Percentiles rank a stretch among this genome's conserved stretches.
Evolutionary conservation across 2,888 invertebrate genomes (phyloP).

Genomic region (Orchesellides sinensis): DNA sequence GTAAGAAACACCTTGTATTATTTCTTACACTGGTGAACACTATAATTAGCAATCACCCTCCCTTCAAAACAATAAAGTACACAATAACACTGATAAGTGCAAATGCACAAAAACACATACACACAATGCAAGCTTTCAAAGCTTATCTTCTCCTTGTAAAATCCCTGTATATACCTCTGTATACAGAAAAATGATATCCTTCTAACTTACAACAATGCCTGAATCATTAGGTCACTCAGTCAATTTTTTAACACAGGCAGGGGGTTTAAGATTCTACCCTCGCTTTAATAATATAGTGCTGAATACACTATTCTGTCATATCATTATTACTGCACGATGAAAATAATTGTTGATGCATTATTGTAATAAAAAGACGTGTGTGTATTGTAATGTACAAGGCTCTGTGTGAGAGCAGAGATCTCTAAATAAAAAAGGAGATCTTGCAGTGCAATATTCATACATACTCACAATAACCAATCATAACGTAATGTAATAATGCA

Average conservation of each 20-base stretch:
- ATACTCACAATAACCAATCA: no score
- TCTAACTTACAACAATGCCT: slow-evolving; percentile 5
- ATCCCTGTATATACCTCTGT: no score
- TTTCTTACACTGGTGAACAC: not conserved
- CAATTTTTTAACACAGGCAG: slow-evolving; percentile 40
- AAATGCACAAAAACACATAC: no score
- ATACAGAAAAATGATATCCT: no score
- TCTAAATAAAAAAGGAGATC: slow-evolving; percentile 1
- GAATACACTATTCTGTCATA: not conserved
- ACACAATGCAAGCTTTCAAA: not conserved
- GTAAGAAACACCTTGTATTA: slow-evolving; percentile 18
- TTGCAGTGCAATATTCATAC: slow-evolving; percentile 11
- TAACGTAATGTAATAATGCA: no score
- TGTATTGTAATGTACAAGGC: no score
- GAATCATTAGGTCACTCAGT: slow-evolving; percentile 54
- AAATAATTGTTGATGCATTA: not conserved
- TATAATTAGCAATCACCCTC: slow-evolving; percentile 13
- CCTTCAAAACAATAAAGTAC: no score
- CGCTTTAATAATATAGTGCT: not conserved
- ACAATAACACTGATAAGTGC: no score
- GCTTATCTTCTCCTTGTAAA: not conserved
- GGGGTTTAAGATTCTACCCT: no score
- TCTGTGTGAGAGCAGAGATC: not conserved
- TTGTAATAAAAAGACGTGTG: not conserved
- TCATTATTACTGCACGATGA: not conserved